Evolutionary conservation across 1,140 invertebrate genomes (phyloP), one percentile per base, ranked within the genome.

Genomic region (Drosophila simulans): DNA sequence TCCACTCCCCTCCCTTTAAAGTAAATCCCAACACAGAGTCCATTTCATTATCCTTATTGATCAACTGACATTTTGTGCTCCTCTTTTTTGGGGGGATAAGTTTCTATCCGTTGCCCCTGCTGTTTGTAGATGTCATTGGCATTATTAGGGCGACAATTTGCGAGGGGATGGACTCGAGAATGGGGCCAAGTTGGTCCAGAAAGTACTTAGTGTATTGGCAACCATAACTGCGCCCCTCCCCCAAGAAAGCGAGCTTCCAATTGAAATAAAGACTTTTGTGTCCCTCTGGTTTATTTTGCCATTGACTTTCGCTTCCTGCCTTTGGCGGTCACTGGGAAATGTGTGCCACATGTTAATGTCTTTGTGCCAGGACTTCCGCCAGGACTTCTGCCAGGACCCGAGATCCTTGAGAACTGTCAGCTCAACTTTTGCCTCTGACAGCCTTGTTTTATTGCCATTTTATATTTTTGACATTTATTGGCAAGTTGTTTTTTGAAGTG

Each of bases 401-500:
- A 7, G 22, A 34, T 45, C 49, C 42, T 43, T 43, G 3, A 13
- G 17, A 39, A 27, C 45, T 75, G 72, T 58, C 72, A 76, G 62
- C 68, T 51, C 12, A 77, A 77, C 55, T 77, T 77, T 77, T 70
- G 63, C 40, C 64, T 56, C 63, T 77, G 74, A 77, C 75, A 77
- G 75, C 20, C 52, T n/a, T 37, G 72, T 58, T 77, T 59, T 77
- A 76, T 77, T 42, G 74, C 56, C 52, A 59, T 77, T 71, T 77
- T 77, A 69, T 77, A 77, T 77, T 77, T 76, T 77, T 70, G 63
- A 77, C 74, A 77, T 69, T 77, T 77, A 76, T 76, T 76, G 72
- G 72, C 72, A 75, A 75, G 52, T 75, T 75, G 60, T 75, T 70
- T 43, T 77, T 77, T 68, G 39, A 77, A 77, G 74, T 77, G 51